Conservation (phyloP, 2,113 vertebrate genomes). For the Verasper variegatus region DNA sequence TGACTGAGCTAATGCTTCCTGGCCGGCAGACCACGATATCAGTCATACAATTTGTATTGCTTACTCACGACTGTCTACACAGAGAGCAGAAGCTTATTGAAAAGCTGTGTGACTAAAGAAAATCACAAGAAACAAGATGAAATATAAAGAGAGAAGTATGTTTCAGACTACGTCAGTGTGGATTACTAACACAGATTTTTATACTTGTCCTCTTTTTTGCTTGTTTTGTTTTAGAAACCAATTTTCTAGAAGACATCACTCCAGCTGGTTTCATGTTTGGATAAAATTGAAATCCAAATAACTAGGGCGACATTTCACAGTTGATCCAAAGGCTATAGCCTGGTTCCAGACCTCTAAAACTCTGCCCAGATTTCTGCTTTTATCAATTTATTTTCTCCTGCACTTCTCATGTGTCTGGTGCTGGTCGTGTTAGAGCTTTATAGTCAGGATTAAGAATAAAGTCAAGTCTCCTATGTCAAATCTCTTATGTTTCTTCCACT, state of each 20-base stretch:
- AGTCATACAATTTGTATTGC: conserved; percentile 50
- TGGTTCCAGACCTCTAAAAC: conserved; percentile 37
- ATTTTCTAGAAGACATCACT: conserved; percentile 7
- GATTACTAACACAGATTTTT: neutral
- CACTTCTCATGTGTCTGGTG: neutral
- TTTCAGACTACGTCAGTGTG: neutral
- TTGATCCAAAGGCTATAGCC: conserved; percentile 37
- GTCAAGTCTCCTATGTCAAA: neutral
- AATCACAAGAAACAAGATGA: conserved; percentile 8
- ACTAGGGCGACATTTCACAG: conserved; percentile 10
- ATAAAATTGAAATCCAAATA: conserved; percentile 13
- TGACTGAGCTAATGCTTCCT: conserved; percentile 53
- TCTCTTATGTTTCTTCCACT: neutral
- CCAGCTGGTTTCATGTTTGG: conserved; percentile 7
- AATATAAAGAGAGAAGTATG: neutral
- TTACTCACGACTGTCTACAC: conserved; percentile 31
- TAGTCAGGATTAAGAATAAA: neutral
- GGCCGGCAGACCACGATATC: conserved; percentile 50
- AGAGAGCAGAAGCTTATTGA: conserved; percentile 18
- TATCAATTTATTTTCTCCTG: neutral
- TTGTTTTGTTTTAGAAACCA: conserved; percentile 31
- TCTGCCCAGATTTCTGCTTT: conserved; percentile 15
- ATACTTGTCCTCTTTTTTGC: conserved; percentile 12
- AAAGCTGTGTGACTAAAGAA: conserved; percentile 4
- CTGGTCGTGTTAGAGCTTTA: neutral